Evolutionary conservation across 2,113 vertebrate genomes (phyloP), one percentile per base, ranked within the genome.

Genomic region (Caranx melampygus): DNA sequence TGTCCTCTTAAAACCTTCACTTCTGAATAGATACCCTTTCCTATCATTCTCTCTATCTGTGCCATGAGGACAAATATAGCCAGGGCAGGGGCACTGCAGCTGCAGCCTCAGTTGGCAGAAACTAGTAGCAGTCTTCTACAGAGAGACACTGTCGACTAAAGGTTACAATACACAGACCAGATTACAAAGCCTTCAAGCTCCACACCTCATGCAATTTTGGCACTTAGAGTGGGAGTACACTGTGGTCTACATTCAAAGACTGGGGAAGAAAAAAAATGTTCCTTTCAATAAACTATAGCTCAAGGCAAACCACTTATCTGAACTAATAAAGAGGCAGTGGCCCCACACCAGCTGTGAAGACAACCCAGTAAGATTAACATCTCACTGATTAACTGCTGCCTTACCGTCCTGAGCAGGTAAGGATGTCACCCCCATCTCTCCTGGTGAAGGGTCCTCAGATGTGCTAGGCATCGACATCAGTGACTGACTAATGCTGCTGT

Each of bases 401-500:
- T 97, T 95, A 98, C 98, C 97, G 61, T 97, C 96, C 93, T 95
- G 96, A 93, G 95, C 94, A 14, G 96, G 93, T 92, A 96, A 95
- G 91, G 96, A 95, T 88, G 95, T 92, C 93, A 95, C 95, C 94
- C 95, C 97, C 90, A 95, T 91, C 90, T 96, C 97, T 94, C 93
- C 96, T 40, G 90, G 79, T 91, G 94, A 94, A 86, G 96, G 96
- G 93, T 96, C 96, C 91, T 94, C 96, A 84, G 97, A 95, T 89
- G 94, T 93, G 89, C 94, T 91, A 84, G 96, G 92, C 94, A 94
- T 94, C 31, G 94, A 95, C 90, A 95, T 95, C 93, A 97, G 94
- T 79, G 97, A 96, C 87, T 94, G 94, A 93, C 92, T 96, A 95
- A 97, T 97, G 96, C 96, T 96, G 95, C 95, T 95, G 94, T 95